Percentiles rank a stretch among this genome's conserved stretches.
These are phyloP conservation scores for Eunapius fragilis DNA, from an alignment of 37 sponge, comb jelly and placozoan genomes.

Conservation along the genomic window DNA sequence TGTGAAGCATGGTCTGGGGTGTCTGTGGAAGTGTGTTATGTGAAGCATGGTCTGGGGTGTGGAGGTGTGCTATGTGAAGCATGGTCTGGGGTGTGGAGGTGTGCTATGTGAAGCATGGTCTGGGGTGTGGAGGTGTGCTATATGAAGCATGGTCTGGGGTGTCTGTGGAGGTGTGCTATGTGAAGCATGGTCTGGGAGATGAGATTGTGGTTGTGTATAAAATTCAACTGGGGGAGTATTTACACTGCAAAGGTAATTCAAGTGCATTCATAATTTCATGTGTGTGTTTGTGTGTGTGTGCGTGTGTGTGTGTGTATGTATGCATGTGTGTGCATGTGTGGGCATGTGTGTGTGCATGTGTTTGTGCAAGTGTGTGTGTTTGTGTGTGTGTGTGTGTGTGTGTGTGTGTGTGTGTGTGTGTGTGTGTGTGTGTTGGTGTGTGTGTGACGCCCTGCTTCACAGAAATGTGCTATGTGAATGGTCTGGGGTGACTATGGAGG, in stretches of 20 bases:
- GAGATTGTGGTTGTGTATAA: background rate
- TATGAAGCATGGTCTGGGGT: no score
- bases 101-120: no score
- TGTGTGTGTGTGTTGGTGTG: constrained; percentile 1
- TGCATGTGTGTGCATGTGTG: constrained; percentile 49
- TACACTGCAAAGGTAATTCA: background rate
- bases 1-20: no score
- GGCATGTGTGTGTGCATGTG: constrained; percentile 29
- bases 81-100: no score
- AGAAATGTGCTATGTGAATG: constrained; percentile 7
- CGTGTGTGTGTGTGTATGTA: constrained; percentile 43
- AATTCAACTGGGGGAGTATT: constrained; percentile 3
- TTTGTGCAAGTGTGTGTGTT: background rate
- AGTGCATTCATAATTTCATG: constrained; percentile 37
- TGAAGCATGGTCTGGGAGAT: no score
- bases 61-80: no score
- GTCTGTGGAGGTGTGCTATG: no score
- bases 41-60: no score
- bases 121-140: no score
- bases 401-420: no score
- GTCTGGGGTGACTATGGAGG: background rate
- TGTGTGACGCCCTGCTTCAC: no score
- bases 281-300: constrained; percentile 39
- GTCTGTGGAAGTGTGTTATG: no score
- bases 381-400: background rate